These are phyloP conservation scores for Drusus annulatus DNA, from an alignment of 1,140 invertebrate species.

Conservation along the genomic window DNA sequence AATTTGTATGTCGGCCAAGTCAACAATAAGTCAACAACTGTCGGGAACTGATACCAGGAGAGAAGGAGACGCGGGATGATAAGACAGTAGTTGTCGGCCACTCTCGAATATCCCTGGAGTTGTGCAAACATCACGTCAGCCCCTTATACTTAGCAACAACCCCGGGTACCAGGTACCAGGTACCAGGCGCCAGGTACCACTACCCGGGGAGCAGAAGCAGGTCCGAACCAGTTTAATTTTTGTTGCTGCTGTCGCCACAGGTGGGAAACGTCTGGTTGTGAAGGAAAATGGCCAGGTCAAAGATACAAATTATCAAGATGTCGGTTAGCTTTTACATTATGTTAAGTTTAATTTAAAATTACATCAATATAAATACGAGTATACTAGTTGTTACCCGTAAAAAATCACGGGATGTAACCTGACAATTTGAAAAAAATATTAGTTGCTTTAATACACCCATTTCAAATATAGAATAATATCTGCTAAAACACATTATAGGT, in stretches of 20 bases:
- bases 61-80: not conserved
- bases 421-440: no score
- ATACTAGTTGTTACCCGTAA: no score
- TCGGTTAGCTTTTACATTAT: no score
- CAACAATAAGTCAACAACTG: slow-evolving; percentile 54
- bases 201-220: not conserved
- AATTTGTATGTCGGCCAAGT: slow-evolving; percentile 34
- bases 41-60: slow-evolving; percentile 53
- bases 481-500: no score
- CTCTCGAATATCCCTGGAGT: slow-evolving; percentile 38
- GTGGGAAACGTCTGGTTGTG: not conserved
- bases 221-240: not conserved
- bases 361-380: no score
- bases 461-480: no score
- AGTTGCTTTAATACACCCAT: no score
- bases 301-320: no score
- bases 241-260: not conserved
- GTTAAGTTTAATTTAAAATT: no score
- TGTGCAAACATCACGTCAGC: slow-evolving; percentile 48
- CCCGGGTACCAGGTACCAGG: not conserved
- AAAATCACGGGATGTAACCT: no score
- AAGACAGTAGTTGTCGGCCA: slow-evolving; percentile 14
- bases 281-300: not conserved
- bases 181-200: not conserved
- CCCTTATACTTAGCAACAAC: not conserved